Conservation (phyloP, 2,888 invertebrate genomes). For the Copidosoma aretas region DNA sequence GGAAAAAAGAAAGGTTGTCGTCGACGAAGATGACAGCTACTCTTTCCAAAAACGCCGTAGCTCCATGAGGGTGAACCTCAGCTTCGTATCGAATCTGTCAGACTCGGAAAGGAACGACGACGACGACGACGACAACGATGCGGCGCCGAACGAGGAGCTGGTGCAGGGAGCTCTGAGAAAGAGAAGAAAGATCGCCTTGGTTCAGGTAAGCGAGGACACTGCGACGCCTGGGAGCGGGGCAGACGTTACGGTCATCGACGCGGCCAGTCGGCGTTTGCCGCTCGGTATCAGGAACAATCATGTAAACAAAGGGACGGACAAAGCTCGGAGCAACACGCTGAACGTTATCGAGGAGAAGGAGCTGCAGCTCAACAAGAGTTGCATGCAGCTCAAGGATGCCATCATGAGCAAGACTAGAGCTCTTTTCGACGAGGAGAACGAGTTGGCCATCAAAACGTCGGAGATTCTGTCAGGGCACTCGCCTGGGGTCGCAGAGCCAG, state of each 20-base stretch:
- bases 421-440: slow-evolving; percentile 47
- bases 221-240: slow-evolving; percentile 6
- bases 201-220: slow-evolving; percentile 2
- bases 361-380: slow-evolving; percentile 43
- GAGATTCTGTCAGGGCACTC: slow-evolving; percentile 38
- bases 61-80: slow-evolving; percentile 55
- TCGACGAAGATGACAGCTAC: background rate
- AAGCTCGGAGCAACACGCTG: slow-evolving; percentile 3
- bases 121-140: slow-evolving; percentile 26
- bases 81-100: slow-evolving; percentile 46
- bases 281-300: no score
- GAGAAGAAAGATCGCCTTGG: slow-evolving; percentile 4
- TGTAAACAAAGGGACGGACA: background rate
- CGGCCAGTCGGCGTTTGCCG: background rate
- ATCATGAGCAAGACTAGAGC: slow-evolving; percentile 51
- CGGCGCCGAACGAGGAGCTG: slow-evolving; percentile 4
- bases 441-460: slow-evolving; percentile 45
- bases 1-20: no score
- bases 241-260: slow-evolving; percentile 13
- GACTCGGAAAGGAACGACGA: slow-evolving; percentile 46
- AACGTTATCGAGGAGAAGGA: slow-evolving; percentile 40
- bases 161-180: background rate
- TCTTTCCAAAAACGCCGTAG: slow-evolving; percentile 40
- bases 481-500: background rate
- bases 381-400: slow-evolving; percentile 46